Base-by-base conservation (phyloP, 1,140 invertebrate species). In the Leguminivora glycinivorella region DNA sequence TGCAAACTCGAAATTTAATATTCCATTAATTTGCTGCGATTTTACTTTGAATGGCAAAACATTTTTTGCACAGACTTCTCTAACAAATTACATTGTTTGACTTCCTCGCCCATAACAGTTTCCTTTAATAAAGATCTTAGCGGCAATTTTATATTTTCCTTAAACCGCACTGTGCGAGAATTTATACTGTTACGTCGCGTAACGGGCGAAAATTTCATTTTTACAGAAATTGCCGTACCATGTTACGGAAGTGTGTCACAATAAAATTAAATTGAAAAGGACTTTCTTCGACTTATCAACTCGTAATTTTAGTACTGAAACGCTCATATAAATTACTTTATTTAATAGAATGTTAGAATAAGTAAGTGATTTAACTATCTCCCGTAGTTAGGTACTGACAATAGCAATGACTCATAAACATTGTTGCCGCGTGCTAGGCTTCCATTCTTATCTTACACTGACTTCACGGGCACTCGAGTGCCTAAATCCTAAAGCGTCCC, bases 11-110 rank as follows among this genome's bases (percentile, higher is more conserved):
- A 63, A 63, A 63, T 63, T 63, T 63, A 63, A 63, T 63, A 63
- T 63, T 63, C 26, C 19, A 63, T 63, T 63, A 63, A 31, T 29
- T 63, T 63, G 58, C 26, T 29, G 58, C 58, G 26, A 63, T 63
- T 63, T 34, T 17, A n/a, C 58, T 63, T 63, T 63, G 58, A 63
- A 63, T 63, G 58, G 58, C 4, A 52, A 52, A 52, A 63, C 58
- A 29, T 63, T 63, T 63, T 63, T 63, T 31, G n/a, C 29, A 9
- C 10, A 17, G 47, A 29, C 29, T 26, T 63, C 19, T 29, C 58
- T 31, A n/a, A 63, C 58, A 31, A 63, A 63, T 63, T 63, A 63
- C 58, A 63, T 63, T 17, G 25, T 29, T 63, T 63, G 26, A 31
- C 58, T 17, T 43, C 14, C 40, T 63, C 26, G 58, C 47, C 10